Percentiles rank a stretch among this genome's conserved stretches.
Conservation (phyloP, 2,888 invertebrate species). For the Aradus depressus region DNA sequence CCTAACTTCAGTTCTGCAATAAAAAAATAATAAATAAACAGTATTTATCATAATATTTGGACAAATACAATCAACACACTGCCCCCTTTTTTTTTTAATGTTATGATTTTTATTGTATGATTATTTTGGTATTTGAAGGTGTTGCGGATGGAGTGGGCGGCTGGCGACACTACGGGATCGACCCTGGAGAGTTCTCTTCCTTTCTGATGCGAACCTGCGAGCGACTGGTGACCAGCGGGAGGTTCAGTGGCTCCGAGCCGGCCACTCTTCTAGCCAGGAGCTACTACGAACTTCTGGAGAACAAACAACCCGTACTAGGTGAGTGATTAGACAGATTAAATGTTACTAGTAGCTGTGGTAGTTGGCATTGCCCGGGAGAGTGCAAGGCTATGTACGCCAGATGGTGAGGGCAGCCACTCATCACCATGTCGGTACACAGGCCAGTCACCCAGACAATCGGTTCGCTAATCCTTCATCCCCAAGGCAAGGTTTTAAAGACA, state of each 20-base stretch:
- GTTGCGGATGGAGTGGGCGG: slow-evolving; percentile 99
- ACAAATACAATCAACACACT: too few species aligned
- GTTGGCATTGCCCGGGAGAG: too few species aligned
- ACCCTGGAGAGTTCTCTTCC: slow-evolving; percentile 91
- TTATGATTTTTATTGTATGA: background rate
- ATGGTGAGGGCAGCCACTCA: too few species aligned
- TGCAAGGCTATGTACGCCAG: too few species aligned
- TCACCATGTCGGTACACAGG: too few species aligned
- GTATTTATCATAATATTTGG: too few species aligned
- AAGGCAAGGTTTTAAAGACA: too few species aligned
- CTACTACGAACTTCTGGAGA: slow-evolving; percentile 82
- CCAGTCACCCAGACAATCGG: too few species aligned
- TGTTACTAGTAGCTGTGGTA: too few species aligned
- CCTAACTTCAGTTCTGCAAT: too few species aligned
- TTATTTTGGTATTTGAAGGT: slow-evolving; percentile 47
- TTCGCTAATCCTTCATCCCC: too few species aligned
- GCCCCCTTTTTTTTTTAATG: slow-evolving; percentile 4
- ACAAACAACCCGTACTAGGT: slow-evolving; percentile 87
- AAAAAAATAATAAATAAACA: too few species aligned
- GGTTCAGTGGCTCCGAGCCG: slow-evolving; percentile 76
- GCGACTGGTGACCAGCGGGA: slow-evolving; percentile 77
- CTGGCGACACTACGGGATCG: slow-evolving; percentile 95
- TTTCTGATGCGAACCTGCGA: slow-evolving; percentile 92
- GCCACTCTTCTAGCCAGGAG: slow-evolving; percentile 80
- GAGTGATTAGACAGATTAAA: slow-evolving; percentile 29